Evolutionary conservation across 2,888 invertebrate species (phyloP).

Genomic region (Clitarchus hookeri): DNA sequence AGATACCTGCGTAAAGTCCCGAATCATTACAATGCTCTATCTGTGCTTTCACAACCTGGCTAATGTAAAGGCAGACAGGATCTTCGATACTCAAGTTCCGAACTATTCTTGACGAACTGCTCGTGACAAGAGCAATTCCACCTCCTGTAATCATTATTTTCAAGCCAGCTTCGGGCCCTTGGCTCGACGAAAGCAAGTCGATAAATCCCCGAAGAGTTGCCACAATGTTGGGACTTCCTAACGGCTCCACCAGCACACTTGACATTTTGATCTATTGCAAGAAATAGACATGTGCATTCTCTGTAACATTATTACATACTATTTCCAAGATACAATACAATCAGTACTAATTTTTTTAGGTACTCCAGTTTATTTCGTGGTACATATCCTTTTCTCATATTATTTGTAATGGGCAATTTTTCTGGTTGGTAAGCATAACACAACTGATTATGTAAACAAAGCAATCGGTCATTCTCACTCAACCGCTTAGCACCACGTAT

Average conservation of each 20-base stretch:
- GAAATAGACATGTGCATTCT: slow-evolving; percentile 19
- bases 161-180: slow-evolving; percentile 39
- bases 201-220: slow-evolving; percentile 32
- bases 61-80: slow-evolving; percentile 37
- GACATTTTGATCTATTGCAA: slow-evolving; percentile 16
- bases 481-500: no score
- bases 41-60: slow-evolving; percentile 39
- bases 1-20: slow-evolving; percentile 39
- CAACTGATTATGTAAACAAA: no score
- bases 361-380: no score
- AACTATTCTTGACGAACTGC: slow-evolving; percentile 37
- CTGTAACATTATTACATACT: no score
- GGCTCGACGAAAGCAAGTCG: slow-evolving; percentile 32
- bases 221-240: slow-evolving; percentile 35
- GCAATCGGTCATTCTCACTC: no score
- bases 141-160: slow-evolving; percentile 39
- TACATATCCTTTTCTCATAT: no score
- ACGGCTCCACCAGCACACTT: slow-evolving; percentile 33
- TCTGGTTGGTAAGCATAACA: no score
- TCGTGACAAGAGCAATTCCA: slow-evolving; percentile 35
- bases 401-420: no score
- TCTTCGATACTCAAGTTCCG: slow-evolving; percentile 33
- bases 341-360: no score
- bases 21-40: slow-evolving; percentile 31
- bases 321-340: no score